These are phyloP conservation scores for Sorex maritimensis DNA, from an alignment of 2,797 vertebrate species.

Conservation along the genomic window DNA sequence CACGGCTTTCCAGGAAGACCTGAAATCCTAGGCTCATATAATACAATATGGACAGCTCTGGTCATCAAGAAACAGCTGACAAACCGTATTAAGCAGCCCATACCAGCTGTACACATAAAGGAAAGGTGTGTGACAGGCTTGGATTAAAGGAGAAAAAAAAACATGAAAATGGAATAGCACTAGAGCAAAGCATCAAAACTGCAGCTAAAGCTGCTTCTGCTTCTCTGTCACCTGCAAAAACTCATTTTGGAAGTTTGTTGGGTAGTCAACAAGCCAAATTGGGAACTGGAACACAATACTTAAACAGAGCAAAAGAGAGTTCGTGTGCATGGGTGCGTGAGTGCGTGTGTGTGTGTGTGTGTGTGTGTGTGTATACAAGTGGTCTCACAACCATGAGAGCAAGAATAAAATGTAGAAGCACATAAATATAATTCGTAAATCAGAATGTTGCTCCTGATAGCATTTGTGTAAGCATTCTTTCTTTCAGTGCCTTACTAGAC, in stretches of 20 bases:
- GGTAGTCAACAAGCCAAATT: background rate
- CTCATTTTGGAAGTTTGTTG: background rate
- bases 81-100: background rate
- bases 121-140: background rate
- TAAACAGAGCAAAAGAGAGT: background rate
- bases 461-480: background rate
- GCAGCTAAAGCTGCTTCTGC: background rate
- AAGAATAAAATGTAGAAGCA: slow-evolving; percentile 1
- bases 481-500: background rate
- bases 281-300: background rate
- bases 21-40: slow-evolving; percentile 33
- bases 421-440: background rate
- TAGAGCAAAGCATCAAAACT: background rate
- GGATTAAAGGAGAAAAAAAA: slow-evolving; percentile 14
- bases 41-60: slow-evolving; percentile 17
- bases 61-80: background rate
- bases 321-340: too few relatives aligned
- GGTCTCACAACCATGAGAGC: background rate
- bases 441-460: background rate
- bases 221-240: background rate
- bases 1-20: background rate
- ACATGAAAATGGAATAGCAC: slow-evolving; percentile 11
- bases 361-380: too few relatives aligned
- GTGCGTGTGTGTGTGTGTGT: background rate
- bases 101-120: background rate